A percentile compares a stretch with the other conserved stretches of the same genome.
These are phyloP conservation scores for Otis tarda DNA, from an alignment of 2,113 vertebrate genomes.

Conservation along the genomic window DNA sequence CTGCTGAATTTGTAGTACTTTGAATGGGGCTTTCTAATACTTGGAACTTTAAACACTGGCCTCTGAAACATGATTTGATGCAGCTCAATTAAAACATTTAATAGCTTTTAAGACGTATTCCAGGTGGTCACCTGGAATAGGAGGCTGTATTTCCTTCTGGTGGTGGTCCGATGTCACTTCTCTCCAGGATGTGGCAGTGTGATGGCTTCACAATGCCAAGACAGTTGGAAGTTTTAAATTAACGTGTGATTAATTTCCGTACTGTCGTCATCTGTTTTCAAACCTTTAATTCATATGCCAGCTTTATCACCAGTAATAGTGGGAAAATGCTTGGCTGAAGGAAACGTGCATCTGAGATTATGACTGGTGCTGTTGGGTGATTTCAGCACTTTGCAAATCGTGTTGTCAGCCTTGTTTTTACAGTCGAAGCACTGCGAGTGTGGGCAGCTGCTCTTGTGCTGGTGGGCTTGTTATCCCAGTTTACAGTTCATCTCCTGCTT, in stretches of 20 bases:
- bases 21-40: background rate
- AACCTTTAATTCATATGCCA: constrained; percentile 23
- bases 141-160: background rate
- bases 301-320: constrained; percentile 28
- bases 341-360: constrained; percentile 8
- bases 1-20: constrained; percentile 30
- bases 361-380: constrained; percentile 24
- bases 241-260: background rate
- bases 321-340: constrained; percentile 28
- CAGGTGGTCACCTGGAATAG: background rate
- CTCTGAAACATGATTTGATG: background rate
- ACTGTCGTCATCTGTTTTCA: constrained; percentile 29
- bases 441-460: constrained; percentile 1
- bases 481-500: constrained; percentile 3
- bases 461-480: background rate
- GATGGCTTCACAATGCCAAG: background rate
- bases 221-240: constrained; percentile 8
- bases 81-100: background rate
- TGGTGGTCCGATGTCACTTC: background rate
- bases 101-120: background rate
- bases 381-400: constrained; percentile 15
- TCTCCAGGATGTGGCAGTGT: background rate
- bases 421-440: background rate
- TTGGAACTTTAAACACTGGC: background rate
- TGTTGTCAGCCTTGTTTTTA: constrained; percentile 38